Conservation (phyloP, 2,113 vertebrate species). For the Megatriorchis doriae region DNA sequence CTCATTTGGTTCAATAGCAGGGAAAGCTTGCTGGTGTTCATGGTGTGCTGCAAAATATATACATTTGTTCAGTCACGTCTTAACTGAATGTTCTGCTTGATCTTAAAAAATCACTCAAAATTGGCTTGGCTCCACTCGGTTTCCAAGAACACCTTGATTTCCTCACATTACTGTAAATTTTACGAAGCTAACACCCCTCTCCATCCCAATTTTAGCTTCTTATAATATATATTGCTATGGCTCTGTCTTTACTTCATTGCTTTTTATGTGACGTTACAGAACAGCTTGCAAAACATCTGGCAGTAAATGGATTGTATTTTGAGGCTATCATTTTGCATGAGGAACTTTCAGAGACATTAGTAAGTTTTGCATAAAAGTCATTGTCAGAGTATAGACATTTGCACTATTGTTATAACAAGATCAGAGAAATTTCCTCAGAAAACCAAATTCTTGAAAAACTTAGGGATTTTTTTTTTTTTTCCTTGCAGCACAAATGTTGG, state of each 20-base stretch:
- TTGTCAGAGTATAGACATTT: not conserved
- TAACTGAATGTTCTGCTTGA: not conserved
- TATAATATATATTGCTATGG: not conserved
- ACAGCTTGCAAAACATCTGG: conserved; percentile 55
- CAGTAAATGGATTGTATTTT: conserved; percentile 13
- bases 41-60: not conserved
- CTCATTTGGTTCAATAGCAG: not conserved
- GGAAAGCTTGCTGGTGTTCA: not conserved
- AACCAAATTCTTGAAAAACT: not conserved
- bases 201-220: not conserved
- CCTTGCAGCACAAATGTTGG: not conserved
- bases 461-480: not conserved
- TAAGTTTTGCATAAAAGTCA: not conserved
- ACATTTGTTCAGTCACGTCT: not conserved
- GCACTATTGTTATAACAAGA: not conserved
- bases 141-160: conserved; percentile 19
- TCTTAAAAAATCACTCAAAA: not conserved
- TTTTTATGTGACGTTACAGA: conserved; percentile 13
- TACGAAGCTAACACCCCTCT: not conserved
- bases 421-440: not conserved
- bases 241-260: conserved; percentile 2
- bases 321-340: not conserved
- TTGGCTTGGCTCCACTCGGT: not conserved
- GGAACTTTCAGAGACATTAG: not conserved
- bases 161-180: not conserved